Evolutionary conservation across 2,888 invertebrate species (phyloP), one percentile per base, ranked within the genome.

Genomic region (Micropterix aruncella): DNA sequence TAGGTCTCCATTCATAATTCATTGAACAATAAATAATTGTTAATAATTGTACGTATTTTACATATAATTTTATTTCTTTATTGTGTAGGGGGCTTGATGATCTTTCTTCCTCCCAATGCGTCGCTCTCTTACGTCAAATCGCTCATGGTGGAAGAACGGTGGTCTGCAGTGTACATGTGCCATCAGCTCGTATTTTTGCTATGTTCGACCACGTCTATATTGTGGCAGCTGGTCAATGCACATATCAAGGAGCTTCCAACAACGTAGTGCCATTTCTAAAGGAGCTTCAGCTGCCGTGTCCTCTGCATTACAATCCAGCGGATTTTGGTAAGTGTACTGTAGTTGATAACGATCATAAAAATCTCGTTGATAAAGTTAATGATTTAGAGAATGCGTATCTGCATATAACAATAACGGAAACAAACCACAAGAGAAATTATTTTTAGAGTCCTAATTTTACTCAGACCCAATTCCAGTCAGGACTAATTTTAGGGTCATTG

Each of bases 161-260:
- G 3, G 78, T 96, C 45, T 95, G 94, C 57, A 94, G 94, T 0
- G 80, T 96, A 42, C 96, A 96, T 64, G 94, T 95, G n/a, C 96
- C 96, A 0, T 93, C 92, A 49, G 94, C 95, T 1, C 82, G 83
- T 52, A 71, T 94, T 42, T 95, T 96, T 61, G 79, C 88, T 12
- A 84, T 86, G 70, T 92, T 96, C 60, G 92, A 89, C 63, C 83
- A 93, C 58, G 80, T 94, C 2, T 95, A 93, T 57, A 79, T 95
- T 45, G 75, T 96, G 40, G 82, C 92, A 0, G 80, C 79, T 41
- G 96, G 96, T 0, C 81, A 89, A 53, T 95, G 94, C 59, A 82
- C 89, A 3, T 96, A 91, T 61, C 83, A 91, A 55, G 95, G 95
- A 2, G 74, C 80, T 1, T 79, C 85, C 0, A 64, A 70, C 1